Evolutionary conservation across 2,113 vertebrate genomes (phyloP).

Genomic region (Paraplagusia blochii): DNA sequence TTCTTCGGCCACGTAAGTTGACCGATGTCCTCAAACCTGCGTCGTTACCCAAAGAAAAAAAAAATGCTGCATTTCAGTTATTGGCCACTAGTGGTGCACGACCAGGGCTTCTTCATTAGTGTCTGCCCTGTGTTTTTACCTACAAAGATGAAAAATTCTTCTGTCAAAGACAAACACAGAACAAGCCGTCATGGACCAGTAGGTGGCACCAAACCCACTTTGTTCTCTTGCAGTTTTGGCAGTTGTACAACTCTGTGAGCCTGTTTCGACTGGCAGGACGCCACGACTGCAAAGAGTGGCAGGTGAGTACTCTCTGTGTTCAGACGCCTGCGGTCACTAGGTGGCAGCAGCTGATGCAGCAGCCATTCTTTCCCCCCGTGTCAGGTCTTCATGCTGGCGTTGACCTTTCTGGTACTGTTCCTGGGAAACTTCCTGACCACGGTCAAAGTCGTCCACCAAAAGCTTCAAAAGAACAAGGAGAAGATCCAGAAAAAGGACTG

Average conservation of each 20-base stretch:
- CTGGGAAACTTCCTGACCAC: conserved; percentile 96
- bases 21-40: too few relatives aligned
- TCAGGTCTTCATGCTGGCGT: conserved; percentile 89
- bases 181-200: background rate
- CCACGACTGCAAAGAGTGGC: conserved; percentile 94
- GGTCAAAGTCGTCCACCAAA: conserved; percentile 91
- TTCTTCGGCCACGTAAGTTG: conserved; percentile 97
- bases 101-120: too few relatives aligned
- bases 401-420: conserved; percentile 94
- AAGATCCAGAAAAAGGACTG: conserved; percentile 77
- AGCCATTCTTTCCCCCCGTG: conserved; percentile 4
- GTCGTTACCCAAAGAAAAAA: too few relatives aligned
- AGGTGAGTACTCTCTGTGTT: conserved; percentile 85
- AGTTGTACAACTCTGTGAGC: conserved; percentile 91
- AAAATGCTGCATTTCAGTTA: too few relatives aligned
- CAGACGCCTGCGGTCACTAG: too few relatives aligned
- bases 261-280: conserved; percentile 87
- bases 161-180: too few relatives aligned
- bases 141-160: too few relatives aligned
- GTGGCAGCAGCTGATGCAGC: too few relatives aligned
- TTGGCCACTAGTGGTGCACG: too few relatives aligned
- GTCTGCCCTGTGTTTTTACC: too few relatives aligned
- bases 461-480: conserved; percentile 87
- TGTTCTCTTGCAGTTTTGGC: conserved; percentile 87
- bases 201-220: conserved; percentile 16